phyloP scores from a whole-genome alignment of 2,113 vertebrate genomes.

The Crotalus viridis region DNA sequence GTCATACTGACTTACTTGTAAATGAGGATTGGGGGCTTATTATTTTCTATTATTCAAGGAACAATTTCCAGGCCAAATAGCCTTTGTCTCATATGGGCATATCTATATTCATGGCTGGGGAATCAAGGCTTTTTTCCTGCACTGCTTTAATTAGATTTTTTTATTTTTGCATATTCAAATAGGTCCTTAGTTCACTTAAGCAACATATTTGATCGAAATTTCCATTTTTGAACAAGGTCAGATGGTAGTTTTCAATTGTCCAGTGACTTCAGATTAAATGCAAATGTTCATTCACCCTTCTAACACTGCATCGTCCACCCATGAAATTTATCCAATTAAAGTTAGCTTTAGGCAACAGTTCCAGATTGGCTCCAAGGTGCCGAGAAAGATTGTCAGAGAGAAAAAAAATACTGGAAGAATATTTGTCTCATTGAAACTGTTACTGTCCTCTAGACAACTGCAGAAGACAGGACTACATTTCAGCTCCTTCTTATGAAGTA shows the following conservation, averaged over 20 bases:
- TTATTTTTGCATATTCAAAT: slow-evolving; percentile 25
- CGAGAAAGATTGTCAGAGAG: slow-evolving; percentile 2
- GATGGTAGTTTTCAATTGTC: slow-evolving; percentile 6
- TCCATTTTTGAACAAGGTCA: slow-evolving; percentile 35
- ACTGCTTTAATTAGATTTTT: slow-evolving; percentile 10
- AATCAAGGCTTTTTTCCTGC: slow-evolving; percentile 12
- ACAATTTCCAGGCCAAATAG: background rate
- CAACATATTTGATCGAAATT: slow-evolving; percentile 14
- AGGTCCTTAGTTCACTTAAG: slow-evolving; percentile 20
- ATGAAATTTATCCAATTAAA: slow-evolving; percentile 14
- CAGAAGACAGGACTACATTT: background rate
- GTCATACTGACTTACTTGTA: background rate
- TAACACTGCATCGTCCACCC: background rate
- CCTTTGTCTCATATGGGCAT: background rate
- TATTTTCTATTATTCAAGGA: background rate
- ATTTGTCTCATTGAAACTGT: background rate
- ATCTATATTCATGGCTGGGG: slow-evolving; percentile 32
- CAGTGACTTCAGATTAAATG: slow-evolving; percentile 29
- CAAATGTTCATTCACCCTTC: background rate
- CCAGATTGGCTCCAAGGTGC: slow-evolving; percentile 9
- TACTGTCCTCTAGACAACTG: background rate
- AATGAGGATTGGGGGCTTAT: background rate
- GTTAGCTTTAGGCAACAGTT: slow-evolving; percentile 26
- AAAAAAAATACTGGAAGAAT: background rate
- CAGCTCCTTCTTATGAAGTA: background rate